phyloP scores from a whole-genome alignment of 2,113 vertebrate genomes.

The Pampusana beccarii region DNA sequence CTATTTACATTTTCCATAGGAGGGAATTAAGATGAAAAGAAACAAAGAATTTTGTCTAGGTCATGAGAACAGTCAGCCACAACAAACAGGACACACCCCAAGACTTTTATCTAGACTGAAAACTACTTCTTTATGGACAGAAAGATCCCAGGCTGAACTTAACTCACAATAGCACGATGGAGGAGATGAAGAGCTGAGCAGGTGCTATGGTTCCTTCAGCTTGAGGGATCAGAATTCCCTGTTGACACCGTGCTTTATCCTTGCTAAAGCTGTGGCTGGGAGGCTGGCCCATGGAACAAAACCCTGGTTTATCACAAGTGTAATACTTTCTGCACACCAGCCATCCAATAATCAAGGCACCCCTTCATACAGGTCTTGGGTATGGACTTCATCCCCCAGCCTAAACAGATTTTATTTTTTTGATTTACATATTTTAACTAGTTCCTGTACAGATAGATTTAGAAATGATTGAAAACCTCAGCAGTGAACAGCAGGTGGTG shows the following conservation, averaged over 20 bases:
- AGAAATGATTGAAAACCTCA: background rate
- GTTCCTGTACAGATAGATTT: background rate
- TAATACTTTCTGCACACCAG: background rate
- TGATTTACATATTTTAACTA: background rate
- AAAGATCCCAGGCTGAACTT: background rate
- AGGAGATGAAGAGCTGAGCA: background rate
- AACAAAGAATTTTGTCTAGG: background rate
- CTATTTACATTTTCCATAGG: background rate
- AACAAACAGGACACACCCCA: background rate
- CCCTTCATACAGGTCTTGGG: background rate
- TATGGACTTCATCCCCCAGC: accelerated
- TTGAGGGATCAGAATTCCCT: background rate
- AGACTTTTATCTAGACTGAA: background rate
- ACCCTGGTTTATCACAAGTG: background rate
- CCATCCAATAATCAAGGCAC: background rate
- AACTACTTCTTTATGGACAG: background rate
- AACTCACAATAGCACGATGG: background rate
- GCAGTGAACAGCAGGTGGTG: slow-evolving; percentile 70
- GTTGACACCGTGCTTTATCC: background rate
- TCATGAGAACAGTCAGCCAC: background rate
- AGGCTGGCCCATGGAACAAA: background rate
- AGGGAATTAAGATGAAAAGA: background rate
- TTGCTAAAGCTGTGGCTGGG: background rate
- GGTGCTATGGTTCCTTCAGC: background rate
- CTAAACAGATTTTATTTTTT: background rate